Evolutionary conservation across 2,113 vertebrate genomes (phyloP), one percentile per base, ranked within the genome.

Genomic region (Delphinapterus leucas): DNA sequence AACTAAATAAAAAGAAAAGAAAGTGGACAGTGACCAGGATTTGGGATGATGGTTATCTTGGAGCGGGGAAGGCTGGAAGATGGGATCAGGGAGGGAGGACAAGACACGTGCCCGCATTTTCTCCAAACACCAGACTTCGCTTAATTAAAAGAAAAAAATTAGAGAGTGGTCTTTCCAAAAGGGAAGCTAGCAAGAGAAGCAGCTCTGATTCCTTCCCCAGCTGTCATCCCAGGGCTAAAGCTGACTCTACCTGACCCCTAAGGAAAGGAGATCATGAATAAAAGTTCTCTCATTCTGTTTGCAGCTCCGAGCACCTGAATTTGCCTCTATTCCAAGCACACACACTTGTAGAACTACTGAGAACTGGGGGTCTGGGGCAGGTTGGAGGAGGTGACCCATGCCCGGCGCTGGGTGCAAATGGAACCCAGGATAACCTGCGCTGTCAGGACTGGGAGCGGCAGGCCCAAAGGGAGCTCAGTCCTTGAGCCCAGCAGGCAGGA

Each of bases 121-220:
- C 47, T 79, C 79, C 53, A 76, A 70, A 81, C 23, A 70, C 55
- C 18, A 84, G 84, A 53, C 20, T 80, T 82, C 21, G 33, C 3
- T 44, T 60, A 91, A 58, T 41, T 68, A 28, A 77, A 65, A 71
- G 58, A 63, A 89, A 70, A 61, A 74, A 85, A 23, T 44, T n/a
- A 55, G 44, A 71, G 14, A 38, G 31, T 53, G 58, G 58, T 70
- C 49, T 88, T 87, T 95, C 55, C 53, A 71, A 77, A 95, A 93
- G 11, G 38, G 68, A 41, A 82, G 44, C 26, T 65, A 79, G 44
- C 17, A 58, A 92, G 9, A 92, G 38, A 85, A 97, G 73, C 21
- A 31, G 14, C 60, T 73, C 44, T 44, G 38, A 83, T 73, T 94
- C 70, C 88, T 79, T 96, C 77, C 63, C 47, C 20, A 49, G 12